Percentiles rank a stretch among this genome's conserved stretches.
Evolutionary conservation across 2,113 vertebrate genomes (phyloP).

Genomic region (Telmatochromis sp.): DNA sequence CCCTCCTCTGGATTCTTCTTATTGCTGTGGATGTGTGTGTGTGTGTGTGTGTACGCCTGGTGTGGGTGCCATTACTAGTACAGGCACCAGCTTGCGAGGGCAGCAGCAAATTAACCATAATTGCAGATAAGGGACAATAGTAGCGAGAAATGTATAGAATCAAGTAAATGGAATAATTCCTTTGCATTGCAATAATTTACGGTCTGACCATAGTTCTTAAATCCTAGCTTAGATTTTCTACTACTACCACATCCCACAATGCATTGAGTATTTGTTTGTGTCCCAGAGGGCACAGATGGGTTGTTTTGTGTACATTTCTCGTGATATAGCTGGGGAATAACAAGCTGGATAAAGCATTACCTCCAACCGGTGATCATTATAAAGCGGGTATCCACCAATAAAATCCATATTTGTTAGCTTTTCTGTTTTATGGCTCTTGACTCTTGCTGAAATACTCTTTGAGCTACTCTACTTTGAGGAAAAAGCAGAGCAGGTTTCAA

Average conservation of each 20-base stretch:
- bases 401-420: not conserved
- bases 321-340: slow-evolving; percentile 29
- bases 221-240: not conserved
- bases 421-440: not conserved
- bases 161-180: slow-evolving; percentile 50
- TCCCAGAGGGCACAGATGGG: slow-evolving; percentile 22
- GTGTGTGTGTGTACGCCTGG: not conserved
- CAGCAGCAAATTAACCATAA: slow-evolving; percentile 56
- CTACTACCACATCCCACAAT: not conserved
- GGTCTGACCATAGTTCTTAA: not conserved
- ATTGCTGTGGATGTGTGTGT: slow-evolving; percentile 6
- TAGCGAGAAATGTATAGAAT: slow-evolving; percentile 45
- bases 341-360: slow-evolving; percentile 23
- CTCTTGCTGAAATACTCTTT: not conserved
- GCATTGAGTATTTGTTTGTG: not conserved
- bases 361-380: slow-evolving; percentile 29
- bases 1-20: slow-evolving; percentile 23
- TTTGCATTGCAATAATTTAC: slow-evolving; percentile 37
- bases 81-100: slow-evolving; percentile 14
- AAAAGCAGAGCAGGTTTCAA: not conserved
- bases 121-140: slow-evolving; percentile 51
- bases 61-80: slow-evolving; percentile 1
- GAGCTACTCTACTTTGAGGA: not conserved
- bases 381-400: slow-evolving; percentile 4
- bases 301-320: slow-evolving; percentile 8